phyloP scores from a whole-genome alignment of 1,140 invertebrate genomes.

The Drosophila punjabiensis region DNA sequence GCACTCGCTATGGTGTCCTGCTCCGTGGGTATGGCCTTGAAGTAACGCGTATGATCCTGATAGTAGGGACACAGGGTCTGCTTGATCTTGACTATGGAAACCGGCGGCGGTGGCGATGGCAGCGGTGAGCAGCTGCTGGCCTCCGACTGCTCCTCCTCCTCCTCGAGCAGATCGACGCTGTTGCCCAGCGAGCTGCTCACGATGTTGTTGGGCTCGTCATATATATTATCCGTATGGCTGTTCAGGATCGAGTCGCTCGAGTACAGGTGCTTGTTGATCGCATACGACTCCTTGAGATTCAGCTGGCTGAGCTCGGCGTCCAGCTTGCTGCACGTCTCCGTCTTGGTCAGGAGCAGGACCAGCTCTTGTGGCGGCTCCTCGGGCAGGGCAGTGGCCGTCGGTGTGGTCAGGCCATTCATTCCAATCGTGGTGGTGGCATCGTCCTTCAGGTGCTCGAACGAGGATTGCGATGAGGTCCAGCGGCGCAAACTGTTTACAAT shows the following conservation, averaged over 20 bases:
- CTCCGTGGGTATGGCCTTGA: slow-evolving; percentile 83
- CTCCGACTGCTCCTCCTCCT: slow-evolving; percentile 60
- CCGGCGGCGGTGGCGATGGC: slow-evolving; percentile 73
- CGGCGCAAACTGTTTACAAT: slow-evolving; percentile 75
- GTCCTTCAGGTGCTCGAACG: slow-evolving; percentile 78
- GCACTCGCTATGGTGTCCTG: slow-evolving; percentile 79
- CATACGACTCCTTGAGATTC: slow-evolving; percentile 75
- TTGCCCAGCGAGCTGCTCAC: slow-evolving; percentile 79
- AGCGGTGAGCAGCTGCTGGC: slow-evolving; percentile 70
- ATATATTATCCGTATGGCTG: slow-evolving; percentile 82
- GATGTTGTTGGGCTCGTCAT: slow-evolving; percentile 83
- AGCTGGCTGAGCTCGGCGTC: slow-evolving; percentile 33
- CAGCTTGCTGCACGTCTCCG: slow-evolving; percentile 8
- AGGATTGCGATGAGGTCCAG: slow-evolving; percentile 83
- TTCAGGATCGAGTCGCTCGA: slow-evolving; percentile 83
- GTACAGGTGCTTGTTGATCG: slow-evolving; percentile 80
- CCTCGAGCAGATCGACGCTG: slow-evolving; percentile 73
- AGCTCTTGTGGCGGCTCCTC: slow-evolving; percentile 45
- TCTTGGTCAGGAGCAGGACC: slow-evolving; percentile 54
- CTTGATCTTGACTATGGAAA: slow-evolving; percentile 73
- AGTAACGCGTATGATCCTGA: slow-evolving; percentile 82
- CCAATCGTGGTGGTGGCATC: slow-evolving; percentile 53
- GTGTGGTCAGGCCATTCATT: slow-evolving; percentile 18
- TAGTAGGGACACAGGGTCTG: slow-evolving; percentile 77
- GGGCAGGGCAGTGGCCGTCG: slow-evolving; percentile 6